Evolutionary conservation across 2,113 vertebrate genomes (phyloP), one percentile per base, ranked within the genome.

Genomic region (Microtus pennsylvanicus): DNA sequence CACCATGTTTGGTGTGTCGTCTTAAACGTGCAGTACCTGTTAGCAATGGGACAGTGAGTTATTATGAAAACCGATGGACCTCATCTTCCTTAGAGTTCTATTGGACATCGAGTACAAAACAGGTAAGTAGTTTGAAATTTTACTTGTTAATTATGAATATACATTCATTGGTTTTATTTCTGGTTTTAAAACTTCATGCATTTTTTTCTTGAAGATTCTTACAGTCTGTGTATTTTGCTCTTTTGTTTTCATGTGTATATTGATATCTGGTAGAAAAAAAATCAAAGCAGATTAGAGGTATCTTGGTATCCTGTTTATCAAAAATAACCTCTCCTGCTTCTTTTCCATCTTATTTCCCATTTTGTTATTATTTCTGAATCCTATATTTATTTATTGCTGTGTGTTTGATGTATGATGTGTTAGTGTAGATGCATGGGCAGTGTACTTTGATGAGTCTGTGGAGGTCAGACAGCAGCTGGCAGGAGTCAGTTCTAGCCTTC

Each of bases 201-300:
- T 17, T 58, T 87, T 96, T 90, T 52, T 83, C 28, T 65, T 82
- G 52, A 72, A 90, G 11, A 87, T 80, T 90, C 91, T 97, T 28
- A 55, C 55, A 86, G 92, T 91, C 10, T n/a, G 4, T 86, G 3
- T 75, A n/a, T 85, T 28, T 88, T 61, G 86, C 47, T 96, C n/a
- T 96, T 90, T 50, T 87, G 8, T 91, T 55, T 94, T 97, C 69
- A 26, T 42, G 85, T 94, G 28, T 52, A 77, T 5, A 28, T 61
- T 67, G 33, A 50, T 76, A 28, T 91, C 47, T 87, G 33, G 8
- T 90, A 9, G 91, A 70, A 14, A 82, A 50, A 63, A 81, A 63
- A 24, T 35, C 47, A 35, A 11, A 21, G 52, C 45, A 45, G n/a
- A 14, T 58, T 87, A 70, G 12, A 55, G 13, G 80, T 85, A 78